phyloP scores from a whole-genome alignment of 2,888 invertebrate species.

The Emmelina monodactyla region DNA sequence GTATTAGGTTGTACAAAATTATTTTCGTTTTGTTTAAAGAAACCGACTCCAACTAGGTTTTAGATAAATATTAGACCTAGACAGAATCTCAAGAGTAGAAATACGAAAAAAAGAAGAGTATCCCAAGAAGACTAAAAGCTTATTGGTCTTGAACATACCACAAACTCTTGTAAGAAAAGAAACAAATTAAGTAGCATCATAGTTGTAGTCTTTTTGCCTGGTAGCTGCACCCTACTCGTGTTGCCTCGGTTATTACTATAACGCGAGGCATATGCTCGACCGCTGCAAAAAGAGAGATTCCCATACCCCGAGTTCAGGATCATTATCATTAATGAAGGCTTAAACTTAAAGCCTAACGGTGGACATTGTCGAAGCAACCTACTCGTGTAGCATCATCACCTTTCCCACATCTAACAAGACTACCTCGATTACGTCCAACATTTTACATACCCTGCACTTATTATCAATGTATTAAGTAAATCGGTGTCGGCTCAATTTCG shows the following conservation, averaged over 20 bases:
- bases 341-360: conserved; percentile 51
- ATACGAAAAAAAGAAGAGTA: too few species aligned
- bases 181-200: not conserved
- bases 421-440: conserved; percentile 53
- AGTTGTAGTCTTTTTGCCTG: not conserved
- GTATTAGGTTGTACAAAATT: too few species aligned
- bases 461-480: conserved; percentile 61
- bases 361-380: conserved; percentile 47
- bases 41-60: too few species aligned
- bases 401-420: conserved; percentile 64
- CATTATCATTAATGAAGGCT: conserved; percentile 57
- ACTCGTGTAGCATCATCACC: conserved; percentile 40
- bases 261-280: conserved; percentile 25
- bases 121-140: too few species aligned
- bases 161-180: conserved; percentile 1
- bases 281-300: conserved; percentile 47
- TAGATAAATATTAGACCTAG: too few species aligned
- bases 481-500: conserved; percentile 53
- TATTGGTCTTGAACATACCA: conserved; percentile 1
- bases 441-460: conserved; percentile 56
- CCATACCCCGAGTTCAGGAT: conserved; percentile 40
- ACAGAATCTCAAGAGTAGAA: too few species aligned
- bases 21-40: too few species aligned
- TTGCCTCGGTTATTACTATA: conserved; percentile 39
- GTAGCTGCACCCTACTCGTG: conserved; percentile 20